Conservation (phyloP, 2,888 invertebrate genomes). For the Pristionchus fissidentatus region DNA sequence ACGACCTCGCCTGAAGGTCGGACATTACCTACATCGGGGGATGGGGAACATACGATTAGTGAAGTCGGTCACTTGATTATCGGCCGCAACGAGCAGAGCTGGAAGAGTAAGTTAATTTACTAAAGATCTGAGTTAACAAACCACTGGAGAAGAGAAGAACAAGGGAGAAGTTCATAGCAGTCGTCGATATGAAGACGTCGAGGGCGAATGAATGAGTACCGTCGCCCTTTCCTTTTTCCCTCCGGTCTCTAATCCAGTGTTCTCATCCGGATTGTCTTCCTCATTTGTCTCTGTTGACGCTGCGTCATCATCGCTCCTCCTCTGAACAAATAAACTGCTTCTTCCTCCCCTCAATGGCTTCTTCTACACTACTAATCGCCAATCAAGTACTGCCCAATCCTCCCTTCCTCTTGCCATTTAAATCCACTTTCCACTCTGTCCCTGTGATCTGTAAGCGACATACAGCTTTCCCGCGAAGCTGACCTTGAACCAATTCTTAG, state of each 20-base stretch:
- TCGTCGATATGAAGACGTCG: background rate
- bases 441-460: background rate
- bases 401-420: conserved; percentile 25
- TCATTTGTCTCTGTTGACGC: conserved; percentile 39
- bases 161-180: background rate
- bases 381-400: background rate
- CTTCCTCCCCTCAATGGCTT: conserved; percentile 19
- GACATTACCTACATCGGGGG: background rate
- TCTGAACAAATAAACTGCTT: conserved; percentile 37
- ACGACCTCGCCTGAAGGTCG: conserved; percentile 64
- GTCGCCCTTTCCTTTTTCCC: background rate
- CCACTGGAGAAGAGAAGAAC: background rate
- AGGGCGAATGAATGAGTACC: conserved; percentile 6
- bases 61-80: conserved; percentile 24
- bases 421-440: background rate
- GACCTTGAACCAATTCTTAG: conserved; percentile 22
- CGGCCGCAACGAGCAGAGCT: background rate
- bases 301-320: conserved; percentile 16
- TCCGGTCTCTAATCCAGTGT: conserved; percentile 38
- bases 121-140: background rate
- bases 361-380: conserved; percentile 9
- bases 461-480: background rate
- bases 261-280: conserved; percentile 30
- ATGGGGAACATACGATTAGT: conserved; percentile 20
- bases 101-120: background rate